Base-by-base conservation (phyloP, 2,888 invertebrate genomes). In the Cordilura impudica region DNA sequence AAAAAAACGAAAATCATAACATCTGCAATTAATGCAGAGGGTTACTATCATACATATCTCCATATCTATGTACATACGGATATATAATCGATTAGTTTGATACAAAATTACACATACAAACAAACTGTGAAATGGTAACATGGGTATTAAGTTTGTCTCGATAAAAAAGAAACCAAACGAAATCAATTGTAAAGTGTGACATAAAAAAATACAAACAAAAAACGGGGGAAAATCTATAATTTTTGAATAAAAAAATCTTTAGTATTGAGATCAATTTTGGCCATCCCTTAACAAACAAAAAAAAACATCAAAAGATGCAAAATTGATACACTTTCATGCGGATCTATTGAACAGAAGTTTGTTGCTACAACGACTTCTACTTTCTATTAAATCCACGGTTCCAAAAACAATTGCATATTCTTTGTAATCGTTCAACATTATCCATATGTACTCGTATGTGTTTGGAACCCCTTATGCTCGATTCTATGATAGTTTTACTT, bases 21-120 rank as follows among this genome's bases (percentile, higher is more conserved):
- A 86, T 87, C 86, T 86, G 86, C 86, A 86, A 86, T 86, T 86
- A 87, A 86, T 84, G 86, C 85, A 72, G 43, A 31, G 82, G 80
- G 72, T 71, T 61, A 75, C 18, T 43, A 58, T 43, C 21, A 49
- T 66, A 31, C 39, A 47, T 53, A 10, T 47, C 47, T n/a, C 35
- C 2, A 16, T 23, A 12, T 51, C 61, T 53, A 4, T 29, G 29
- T 29, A 29, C 29, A 29, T 5, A 29, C 29, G 8, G 1, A 29
- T 8, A 29, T 29, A 8, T 8, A 29, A 2, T 29, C 29, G 1
- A n/a, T n/a, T n/a, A n/a, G n/a, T 5, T 12, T 35, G 35, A 12
- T 1, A 35, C 35, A 35, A 35, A 12, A 12, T 39, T 29, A 6
- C 14, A 16, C 45, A 56, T 12, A 35, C 4, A 18, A 31, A 31